A percentile compares a stretch with the other conserved stretches of the same genome.
Conservation (phyloP, 2,113 vertebrate genomes). For the Ellobius talpinus region DNA sequence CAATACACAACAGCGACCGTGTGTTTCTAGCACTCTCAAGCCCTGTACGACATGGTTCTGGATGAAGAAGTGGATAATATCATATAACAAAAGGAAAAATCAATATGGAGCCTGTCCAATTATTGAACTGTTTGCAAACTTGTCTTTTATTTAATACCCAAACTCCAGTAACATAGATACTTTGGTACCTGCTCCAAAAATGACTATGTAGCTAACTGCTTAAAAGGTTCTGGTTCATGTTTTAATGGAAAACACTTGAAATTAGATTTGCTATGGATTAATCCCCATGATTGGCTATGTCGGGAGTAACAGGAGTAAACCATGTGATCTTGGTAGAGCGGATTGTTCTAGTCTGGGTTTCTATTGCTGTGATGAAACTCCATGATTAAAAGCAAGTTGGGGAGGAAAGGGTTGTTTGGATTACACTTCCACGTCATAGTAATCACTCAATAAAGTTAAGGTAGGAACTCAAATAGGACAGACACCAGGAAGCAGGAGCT, state of each 20-base stretch:
- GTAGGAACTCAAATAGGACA: background rate
- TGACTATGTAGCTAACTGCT: background rate
- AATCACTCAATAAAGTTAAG: background rate
- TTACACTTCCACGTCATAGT: background rate
- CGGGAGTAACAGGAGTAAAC: constrained; percentile 14
- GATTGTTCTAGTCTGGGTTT: background rate
- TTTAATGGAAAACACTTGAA: constrained; percentile 38
- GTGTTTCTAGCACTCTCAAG: constrained; percentile 81
- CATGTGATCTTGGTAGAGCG: constrained; percentile 49
- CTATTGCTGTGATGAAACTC: background rate
- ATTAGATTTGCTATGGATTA: background rate
- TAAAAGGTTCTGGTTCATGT: constrained; percentile 5
- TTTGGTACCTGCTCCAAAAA: constrained; percentile 40
- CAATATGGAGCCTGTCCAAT: constrained; percentile 85
- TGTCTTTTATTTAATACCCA: constrained; percentile 67
- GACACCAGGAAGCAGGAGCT: background rate
- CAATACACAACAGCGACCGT: constrained; percentile 86
- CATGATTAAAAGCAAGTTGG: background rate
- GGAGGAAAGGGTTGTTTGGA: background rate
- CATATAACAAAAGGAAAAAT: constrained; percentile 84
- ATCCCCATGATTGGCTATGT: constrained; percentile 50
- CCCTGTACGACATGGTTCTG: constrained; percentile 61
- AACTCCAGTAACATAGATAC: constrained; percentile 69
- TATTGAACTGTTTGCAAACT: constrained; percentile 83
- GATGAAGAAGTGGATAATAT: constrained; percentile 83